phyloP scores from a whole-genome alignment of 2,113 vertebrate species.

The Puntigrus tetrazona region DNA sequence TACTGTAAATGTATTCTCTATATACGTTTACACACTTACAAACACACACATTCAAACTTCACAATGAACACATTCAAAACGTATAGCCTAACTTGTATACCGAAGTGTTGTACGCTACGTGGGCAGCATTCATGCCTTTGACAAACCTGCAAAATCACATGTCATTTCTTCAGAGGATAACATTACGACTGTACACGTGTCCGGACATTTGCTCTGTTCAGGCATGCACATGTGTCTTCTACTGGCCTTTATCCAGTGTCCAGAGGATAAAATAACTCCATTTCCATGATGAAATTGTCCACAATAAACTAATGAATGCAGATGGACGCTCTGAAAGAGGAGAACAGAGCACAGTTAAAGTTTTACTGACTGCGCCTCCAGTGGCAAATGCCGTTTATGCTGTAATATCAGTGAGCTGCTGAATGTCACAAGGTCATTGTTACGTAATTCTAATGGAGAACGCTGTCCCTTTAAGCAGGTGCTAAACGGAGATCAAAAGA shows the following conservation, averaged over 20 bases:
- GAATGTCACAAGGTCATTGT: not conserved
- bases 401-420: not conserved
- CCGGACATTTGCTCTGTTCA: conserved; percentile 14
- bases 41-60: not conserved
- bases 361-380: not conserved
- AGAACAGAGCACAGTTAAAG: conserved; percentile 1
- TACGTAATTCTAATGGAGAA: conserved; percentile 7
- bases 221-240: conserved; percentile 3
- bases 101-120: not conserved
- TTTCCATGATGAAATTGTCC: conserved; percentile 32
- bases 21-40: not conserved
- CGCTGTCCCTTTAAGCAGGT: not conserved
- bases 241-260: conserved; percentile 12
- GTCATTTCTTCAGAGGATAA: not conserved
- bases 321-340: conserved; percentile 35
- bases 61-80: not conserved
- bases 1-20: not conserved
- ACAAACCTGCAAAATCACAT: not conserved
- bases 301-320: conserved; percentile 15
- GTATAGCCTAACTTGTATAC: not conserved
- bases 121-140: not conserved
- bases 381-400: conserved; percentile 6
- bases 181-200: not conserved
- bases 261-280: conserved; percentile 32
- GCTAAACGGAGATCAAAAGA: not conserved